These are phyloP conservation scores for Mactra quadrangularis DNA, from an alignment of 1,140 invertebrate genomes.

Conservation along the genomic window DNA sequence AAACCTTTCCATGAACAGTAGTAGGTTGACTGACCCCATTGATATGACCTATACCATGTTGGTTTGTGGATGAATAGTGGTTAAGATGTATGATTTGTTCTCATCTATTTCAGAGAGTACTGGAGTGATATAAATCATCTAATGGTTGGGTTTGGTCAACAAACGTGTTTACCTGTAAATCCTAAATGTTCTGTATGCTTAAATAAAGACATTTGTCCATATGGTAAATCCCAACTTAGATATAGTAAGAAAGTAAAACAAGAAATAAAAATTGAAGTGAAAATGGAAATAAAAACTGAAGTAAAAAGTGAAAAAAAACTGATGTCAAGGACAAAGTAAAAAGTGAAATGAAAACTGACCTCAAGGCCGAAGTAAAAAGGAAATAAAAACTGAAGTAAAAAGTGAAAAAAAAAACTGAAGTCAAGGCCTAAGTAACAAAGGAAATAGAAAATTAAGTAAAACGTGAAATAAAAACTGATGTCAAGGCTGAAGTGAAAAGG, in stretches of 20 bases:
- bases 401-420: too few relatives aligned
- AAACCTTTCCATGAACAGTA: too few relatives aligned
- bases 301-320: slow-evolving; percentile 91
- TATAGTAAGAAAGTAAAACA: slow-evolving; percentile 41
- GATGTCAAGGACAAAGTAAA: slow-evolving; percentile 91
- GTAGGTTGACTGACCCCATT: not conserved
- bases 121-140: slow-evolving; percentile 97
- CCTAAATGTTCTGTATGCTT: slow-evolving; percentile 94
- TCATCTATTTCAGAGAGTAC: slow-evolving; percentile 85
- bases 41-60: not conserved
- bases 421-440: too few relatives aligned
- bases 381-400: slow-evolving; percentile 37
- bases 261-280: not conserved
- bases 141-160: slow-evolving; percentile 98
- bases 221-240: slow-evolving; percentile 76
- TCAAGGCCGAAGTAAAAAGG: slow-evolving; percentile 21
- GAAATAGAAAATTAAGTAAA: not conserved
- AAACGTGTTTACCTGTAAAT: slow-evolving; percentile 91
- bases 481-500: too few relatives aligned
- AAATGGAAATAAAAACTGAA: not conserved
- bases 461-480: too few relatives aligned
- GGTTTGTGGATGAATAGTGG: not conserved
- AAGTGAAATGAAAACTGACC: slow-evolving; percentile 89
- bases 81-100: not conserved
- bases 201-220: slow-evolving; percentile 94